Evolutionary conservation across 2,888 invertebrate species (phyloP).

Genomic region (Craniophora ligustri): DNA sequence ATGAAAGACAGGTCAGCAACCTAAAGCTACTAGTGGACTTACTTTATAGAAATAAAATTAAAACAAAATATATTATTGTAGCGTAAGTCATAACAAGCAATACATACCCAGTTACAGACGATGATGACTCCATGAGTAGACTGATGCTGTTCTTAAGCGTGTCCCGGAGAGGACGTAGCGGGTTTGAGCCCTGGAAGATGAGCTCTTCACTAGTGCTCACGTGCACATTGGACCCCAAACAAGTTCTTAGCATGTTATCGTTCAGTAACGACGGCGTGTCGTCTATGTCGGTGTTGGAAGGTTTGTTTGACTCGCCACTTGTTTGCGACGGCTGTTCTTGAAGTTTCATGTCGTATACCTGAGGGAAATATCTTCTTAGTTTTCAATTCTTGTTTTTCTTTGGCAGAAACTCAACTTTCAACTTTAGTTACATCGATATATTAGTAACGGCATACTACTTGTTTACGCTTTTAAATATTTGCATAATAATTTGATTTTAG

Average conservation of each 20-base stretch:
- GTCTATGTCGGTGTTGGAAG: constrained; percentile 53
- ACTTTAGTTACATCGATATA: too few relatives aligned
- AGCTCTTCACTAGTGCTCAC: constrained; percentile 80
- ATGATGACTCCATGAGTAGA: constrained; percentile 77
- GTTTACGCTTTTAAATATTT: too few relatives aligned
- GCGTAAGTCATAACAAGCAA: background rate
- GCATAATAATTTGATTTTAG: too few relatives aligned
- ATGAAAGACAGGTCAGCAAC: too few relatives aligned
- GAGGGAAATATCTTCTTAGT: constrained; percentile 1
- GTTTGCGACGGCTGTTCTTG: constrained; percentile 76
- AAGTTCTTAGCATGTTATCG: constrained; percentile 71
- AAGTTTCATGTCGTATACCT: constrained; percentile 82
- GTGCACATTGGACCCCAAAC: constrained; percentile 79
- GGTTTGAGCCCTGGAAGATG: constrained; percentile 73
- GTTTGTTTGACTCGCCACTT: constrained; percentile 59
- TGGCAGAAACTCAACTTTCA: too few relatives aligned
- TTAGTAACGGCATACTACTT: too few relatives aligned
- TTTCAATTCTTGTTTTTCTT: too few relatives aligned
- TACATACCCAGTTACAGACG: constrained; percentile 69
- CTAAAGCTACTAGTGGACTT: too few relatives aligned
- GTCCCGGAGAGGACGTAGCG: constrained; percentile 79
- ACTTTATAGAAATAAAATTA: too few relatives aligned
- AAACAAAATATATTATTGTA: too few relatives aligned
- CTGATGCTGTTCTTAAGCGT: constrained; percentile 83
- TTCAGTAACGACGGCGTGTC: constrained; percentile 68